Evolutionary conservation across 2,888 invertebrate genomes (phyloP).

Genomic region (Boloria selene): DNA sequence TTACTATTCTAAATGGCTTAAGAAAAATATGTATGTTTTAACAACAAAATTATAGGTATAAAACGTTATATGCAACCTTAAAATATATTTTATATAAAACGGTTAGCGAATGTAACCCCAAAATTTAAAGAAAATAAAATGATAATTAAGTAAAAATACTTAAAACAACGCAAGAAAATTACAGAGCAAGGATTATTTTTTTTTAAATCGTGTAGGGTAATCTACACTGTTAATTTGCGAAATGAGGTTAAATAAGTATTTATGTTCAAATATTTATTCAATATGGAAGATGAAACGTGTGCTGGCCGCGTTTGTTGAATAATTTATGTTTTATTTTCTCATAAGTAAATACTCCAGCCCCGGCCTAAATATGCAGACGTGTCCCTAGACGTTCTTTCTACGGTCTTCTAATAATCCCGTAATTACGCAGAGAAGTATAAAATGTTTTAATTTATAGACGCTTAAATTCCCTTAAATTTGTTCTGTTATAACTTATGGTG

Average conservation of each 20-base stretch:
- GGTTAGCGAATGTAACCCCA: not conserved
- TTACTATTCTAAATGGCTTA: no score
- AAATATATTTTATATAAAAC: not conserved
- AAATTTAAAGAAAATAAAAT: slow-evolving; percentile 22
- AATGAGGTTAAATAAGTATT: slow-evolving; percentile 60
- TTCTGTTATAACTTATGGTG: not conserved
- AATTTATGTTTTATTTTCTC: slow-evolving; percentile 72
- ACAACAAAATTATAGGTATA: no score
- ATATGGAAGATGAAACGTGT: slow-evolving; percentile 70
- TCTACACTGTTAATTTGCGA: slow-evolving; percentile 59
- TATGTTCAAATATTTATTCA: slow-evolving; percentile 64
- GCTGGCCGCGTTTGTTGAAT: slow-evolving; percentile 66
- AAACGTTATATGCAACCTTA: no score
- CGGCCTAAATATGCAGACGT: slow-evolving; percentile 40
- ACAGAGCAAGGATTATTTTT: slow-evolving; percentile 34
- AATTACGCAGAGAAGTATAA: slow-evolving; percentile 5
- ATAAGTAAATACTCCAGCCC: slow-evolving; percentile 47
- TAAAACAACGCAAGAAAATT: slow-evolving; percentile 31
- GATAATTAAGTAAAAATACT: slow-evolving; percentile 33
- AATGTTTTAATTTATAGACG: not conserved
- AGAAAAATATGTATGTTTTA: no score
- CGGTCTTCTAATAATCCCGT: slow-evolving; percentile 6
- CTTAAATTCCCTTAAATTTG: not conserved
- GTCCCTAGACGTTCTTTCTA: slow-evolving; percentile 20
- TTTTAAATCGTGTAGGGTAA: slow-evolving; percentile 47